Conservation (phyloP, 2,113 vertebrate genomes). For the Crocuta crocuta region DNA sequence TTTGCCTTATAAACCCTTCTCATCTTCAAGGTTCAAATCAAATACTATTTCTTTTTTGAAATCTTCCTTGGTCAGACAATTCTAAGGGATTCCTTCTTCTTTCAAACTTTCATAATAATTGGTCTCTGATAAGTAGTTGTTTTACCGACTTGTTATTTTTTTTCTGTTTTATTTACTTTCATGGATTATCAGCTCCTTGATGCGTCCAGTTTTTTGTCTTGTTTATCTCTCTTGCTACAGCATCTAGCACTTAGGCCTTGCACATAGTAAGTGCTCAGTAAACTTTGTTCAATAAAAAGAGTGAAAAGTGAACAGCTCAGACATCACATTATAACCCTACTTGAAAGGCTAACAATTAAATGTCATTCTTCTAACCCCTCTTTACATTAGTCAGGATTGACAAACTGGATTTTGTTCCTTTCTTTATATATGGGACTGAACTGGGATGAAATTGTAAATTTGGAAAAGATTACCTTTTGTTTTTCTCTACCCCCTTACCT, state of each 20-base stretch:
- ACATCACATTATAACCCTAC: neutral
- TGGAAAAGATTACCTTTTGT: neutral
- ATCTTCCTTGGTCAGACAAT: neutral
- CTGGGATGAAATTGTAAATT: neutral
- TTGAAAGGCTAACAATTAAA: neutral
- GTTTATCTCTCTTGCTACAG: neutral
- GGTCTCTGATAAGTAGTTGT: neutral
- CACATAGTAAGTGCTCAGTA: neutral
- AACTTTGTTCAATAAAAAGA: slow-evolving; percentile 24
- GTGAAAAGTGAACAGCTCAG: neutral
- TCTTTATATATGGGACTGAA: neutral
- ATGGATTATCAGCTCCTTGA: neutral
- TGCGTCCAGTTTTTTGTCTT: neutral
- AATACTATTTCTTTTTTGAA: neutral
- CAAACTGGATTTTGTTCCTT: neutral
- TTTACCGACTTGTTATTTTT: neutral
- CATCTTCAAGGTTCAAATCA: neutral
- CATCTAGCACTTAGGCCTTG: neutral
- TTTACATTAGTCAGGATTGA: neutral
- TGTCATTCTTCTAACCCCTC: neutral
- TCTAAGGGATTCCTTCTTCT: neutral
- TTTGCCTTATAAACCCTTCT: neutral
- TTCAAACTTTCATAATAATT: neutral
- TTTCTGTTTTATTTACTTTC: neutral
- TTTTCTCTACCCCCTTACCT: neutral